Conservation (phyloP, 2,888 invertebrate genomes). For the Caenorhabditis becei region DNA sequence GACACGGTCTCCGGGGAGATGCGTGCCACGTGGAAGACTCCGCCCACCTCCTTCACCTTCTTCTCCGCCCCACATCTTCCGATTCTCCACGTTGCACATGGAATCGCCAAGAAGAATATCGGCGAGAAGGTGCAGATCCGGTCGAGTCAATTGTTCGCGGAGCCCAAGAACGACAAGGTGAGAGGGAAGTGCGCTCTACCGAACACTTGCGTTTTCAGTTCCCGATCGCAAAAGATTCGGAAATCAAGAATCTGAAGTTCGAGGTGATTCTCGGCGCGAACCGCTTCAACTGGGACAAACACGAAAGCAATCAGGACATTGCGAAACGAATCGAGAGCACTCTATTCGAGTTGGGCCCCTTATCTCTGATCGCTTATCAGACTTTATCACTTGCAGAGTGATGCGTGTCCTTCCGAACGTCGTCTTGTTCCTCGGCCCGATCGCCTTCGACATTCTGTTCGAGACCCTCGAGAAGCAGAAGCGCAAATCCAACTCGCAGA, state of each 20-base stretch:
- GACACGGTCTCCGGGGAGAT: conserved; percentile 30
- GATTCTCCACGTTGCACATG: conserved; percentile 36
- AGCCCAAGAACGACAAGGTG: conserved; percentile 45
- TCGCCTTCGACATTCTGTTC: conserved; percentile 33
- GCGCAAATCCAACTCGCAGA: not conserved
- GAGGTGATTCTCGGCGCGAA: conserved; percentile 35
- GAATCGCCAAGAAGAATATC: conserved; percentile 25
- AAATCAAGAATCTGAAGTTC: conserved; percentile 38
- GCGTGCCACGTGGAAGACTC: conserved; percentile 45
- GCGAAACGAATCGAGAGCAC: conserved; percentile 33
- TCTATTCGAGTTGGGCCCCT: conserved; percentile 17
- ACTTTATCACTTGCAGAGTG: conserved; percentile 27
- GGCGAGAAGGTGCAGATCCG: conserved; percentile 22
- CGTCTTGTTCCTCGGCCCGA: conserved; percentile 35
- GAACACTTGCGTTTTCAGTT: conserved; percentile 16
- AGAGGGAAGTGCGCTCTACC: not conserved
- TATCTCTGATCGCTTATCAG: not conserved
- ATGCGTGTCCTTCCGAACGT: conserved; percentile 40
- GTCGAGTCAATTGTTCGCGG: conserved; percentile 27
- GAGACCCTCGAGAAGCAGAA: conserved; percentile 37
- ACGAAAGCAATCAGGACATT: conserved; percentile 24
- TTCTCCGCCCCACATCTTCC: conserved; percentile 39
- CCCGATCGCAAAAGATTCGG: conserved; percentile 25
- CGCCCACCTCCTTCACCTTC: conserved; percentile 30
- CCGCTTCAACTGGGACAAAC: conserved; percentile 21